phyloP scores from a whole-genome alignment of 2,113 vertebrate species.

The Ictalurus punctatus region DNA sequence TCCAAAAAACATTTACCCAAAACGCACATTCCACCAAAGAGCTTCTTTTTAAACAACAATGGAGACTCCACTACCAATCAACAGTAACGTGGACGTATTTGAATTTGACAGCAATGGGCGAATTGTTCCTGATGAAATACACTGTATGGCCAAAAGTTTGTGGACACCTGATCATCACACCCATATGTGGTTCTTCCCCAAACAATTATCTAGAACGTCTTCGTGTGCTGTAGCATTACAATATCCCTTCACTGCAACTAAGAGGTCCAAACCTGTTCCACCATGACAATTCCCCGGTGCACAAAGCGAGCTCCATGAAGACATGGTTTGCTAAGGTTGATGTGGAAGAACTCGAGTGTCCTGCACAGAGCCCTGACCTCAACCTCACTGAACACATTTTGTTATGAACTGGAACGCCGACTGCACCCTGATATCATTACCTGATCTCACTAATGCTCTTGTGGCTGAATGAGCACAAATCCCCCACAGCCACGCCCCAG shows the following conservation, averaged over 20 bases:
- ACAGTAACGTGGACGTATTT: background rate
- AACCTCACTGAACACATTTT: background rate
- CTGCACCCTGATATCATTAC: background rate
- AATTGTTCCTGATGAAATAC: background rate
- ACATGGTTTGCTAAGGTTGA: too few species aligned
- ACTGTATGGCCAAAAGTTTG: background rate
- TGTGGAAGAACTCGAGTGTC: background rate
- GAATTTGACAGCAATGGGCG: background rate
- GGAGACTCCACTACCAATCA: background rate
- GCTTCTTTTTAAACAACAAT: background rate
- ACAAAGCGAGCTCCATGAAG: background rate
- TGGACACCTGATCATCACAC: background rate
- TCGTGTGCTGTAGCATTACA: background rate
- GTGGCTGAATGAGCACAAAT: background rate
- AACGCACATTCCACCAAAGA: background rate
- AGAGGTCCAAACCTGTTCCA: background rate
- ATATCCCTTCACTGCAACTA: background rate
- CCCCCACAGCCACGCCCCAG: background rate
- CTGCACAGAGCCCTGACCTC: background rate
- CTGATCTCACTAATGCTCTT: background rate
- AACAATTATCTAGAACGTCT: background rate
- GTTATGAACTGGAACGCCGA: background rate
- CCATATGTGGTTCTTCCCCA: background rate
- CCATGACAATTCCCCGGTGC: background rate
- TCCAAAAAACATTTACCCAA: background rate